A percentile compares a stretch with the other conserved stretches of the same genome.
These are phyloP conservation scores for Agriopis leucophaearia DNA, from an alignment of 2,888 invertebrate genomes.

Conservation along the genomic window DNA sequence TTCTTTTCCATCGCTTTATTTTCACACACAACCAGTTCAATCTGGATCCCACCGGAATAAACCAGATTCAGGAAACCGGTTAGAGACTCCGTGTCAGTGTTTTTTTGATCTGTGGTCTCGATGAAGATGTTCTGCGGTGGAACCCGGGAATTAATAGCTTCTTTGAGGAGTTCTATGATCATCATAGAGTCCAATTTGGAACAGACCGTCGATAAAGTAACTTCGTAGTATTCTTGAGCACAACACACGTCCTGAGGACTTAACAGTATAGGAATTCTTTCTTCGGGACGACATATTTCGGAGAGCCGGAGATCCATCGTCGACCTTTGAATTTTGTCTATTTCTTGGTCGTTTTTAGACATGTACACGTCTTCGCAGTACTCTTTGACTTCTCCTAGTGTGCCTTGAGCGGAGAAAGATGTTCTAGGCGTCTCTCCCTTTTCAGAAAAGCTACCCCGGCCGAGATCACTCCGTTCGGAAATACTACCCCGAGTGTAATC, in stretches of 20 bases:
- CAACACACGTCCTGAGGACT: constrained; percentile 77
- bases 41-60: constrained; percentile 94
- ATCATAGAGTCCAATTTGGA: constrained; percentile 92
- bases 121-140: constrained; percentile 88
- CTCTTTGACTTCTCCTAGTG: constrained; percentile 77
- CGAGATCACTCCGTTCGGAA: constrained; percentile 86
- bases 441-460: constrained; percentile 77
- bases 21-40: constrained; percentile 93
- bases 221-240: constrained; percentile 87
- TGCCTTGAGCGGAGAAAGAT: constrained; percentile 79
- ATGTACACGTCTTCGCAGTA: constrained; percentile 76
- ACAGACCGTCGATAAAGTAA: constrained; percentile 92
- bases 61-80: constrained; percentile 89
- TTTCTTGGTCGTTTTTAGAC: constrained; percentile 73
- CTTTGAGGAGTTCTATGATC: constrained; percentile 92
- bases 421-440: constrained; percentile 80
- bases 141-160: constrained; percentile 92
- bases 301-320: constrained; percentile 78
- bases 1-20: constrained; percentile 90
- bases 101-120: constrained; percentile 73
- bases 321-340: constrained; percentile 76
- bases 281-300: constrained; percentile 72
- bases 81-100: constrained; percentile 63
- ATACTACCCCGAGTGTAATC: constrained; percentile 78
- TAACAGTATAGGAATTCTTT: constrained; percentile 73